Percentiles rank a stretch among this genome's conserved stretches.
phyloP scores from a whole-genome alignment of 2,113 vertebrate genomes.

The Okapia johnstoni region DNA sequence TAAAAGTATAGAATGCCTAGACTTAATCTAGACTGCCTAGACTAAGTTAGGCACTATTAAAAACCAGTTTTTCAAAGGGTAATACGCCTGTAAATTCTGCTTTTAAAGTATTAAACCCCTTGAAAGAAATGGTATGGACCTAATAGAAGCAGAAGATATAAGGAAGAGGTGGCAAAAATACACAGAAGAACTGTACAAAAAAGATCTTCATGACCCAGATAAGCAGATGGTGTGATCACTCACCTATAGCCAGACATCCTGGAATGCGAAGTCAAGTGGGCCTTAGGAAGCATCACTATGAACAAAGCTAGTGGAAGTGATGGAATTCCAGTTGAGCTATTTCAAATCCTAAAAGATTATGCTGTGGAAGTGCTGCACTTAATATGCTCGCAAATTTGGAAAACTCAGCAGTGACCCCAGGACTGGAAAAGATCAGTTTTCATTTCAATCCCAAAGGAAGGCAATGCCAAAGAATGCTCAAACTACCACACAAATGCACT shows the following conservation, averaged over 20 bases:
- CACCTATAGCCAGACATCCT: not conserved
- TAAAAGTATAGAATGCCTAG: not conserved
- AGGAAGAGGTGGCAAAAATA: not conserved
- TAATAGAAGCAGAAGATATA: not conserved
- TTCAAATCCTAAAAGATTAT: not conserved
- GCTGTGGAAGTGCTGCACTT: not conserved
- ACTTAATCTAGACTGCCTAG: not conserved
- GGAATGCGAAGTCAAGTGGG: not conserved
- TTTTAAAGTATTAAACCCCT: not conserved
- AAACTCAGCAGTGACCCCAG: not conserved
- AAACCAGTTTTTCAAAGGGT: not conserved
- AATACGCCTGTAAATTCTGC: not conserved
- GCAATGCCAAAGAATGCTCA: not conserved
- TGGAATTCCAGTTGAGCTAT: not conserved
- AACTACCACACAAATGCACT: not conserved
- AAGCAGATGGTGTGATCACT: not conserved
- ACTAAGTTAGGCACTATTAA: not conserved
- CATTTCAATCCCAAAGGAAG: not conserved
- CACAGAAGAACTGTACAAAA: not conserved
- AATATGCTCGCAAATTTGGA: not conserved
- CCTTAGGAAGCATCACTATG: not conserved
- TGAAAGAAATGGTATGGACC: not conserved
- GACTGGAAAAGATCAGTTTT: not conserved
- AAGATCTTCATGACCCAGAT: not conserved
- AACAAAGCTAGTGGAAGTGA: not conserved